Base-by-base conservation (phyloP, 2,888 invertebrate genomes). In the Adelphocoris suturalis region DNA sequence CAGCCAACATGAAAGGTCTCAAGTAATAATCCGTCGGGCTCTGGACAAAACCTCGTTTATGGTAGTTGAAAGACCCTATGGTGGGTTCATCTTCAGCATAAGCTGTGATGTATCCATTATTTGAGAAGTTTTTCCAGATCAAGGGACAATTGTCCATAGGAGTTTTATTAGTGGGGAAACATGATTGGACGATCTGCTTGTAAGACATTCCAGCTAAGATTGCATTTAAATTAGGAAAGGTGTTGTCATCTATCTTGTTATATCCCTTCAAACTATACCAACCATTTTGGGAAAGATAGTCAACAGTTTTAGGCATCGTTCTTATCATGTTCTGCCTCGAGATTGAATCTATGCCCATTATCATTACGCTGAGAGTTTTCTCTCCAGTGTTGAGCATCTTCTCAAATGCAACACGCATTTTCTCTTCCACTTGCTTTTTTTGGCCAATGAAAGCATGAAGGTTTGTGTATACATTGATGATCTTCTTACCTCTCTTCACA, bases 201-300 rank as follows among this genome's bases (percentile, higher is more conserved):
- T 91, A 81, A 23, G 90, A 95, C 91, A 95, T 94, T 0, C 98
- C 98, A 0, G 96, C 96, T 16, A 97, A 94, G 78, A 97, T 94
- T 0, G 98, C 97, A 95, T 98, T 96, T 84, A 98, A 93, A 93
- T 98, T 99, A 0, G 98, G 97, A 92, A 97, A 97, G 0, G 98
- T 98, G 92, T 98, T 98, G 92, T 98, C 98, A 9, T 96, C 97
- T 91, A 97, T 95, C 95, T 97, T 95, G 91, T 95, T 95, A 93
- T 97, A 97, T 0, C 97, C 98, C 91, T 95, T 95, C 93, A 96
- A 94, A 90, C 96, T 95, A 76, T 96, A 94, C 95, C 97, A 97
- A 90, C 95, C 95, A 90, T 96, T 95, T 23, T 95, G 94, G 80
- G 95, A 94, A 55, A 98, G 94, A 93, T 95, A 96, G 19, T 94